Evolutionary conservation across 1,140 invertebrate genomes (phyloP).

Genomic region (Nebria ingens): DNA sequence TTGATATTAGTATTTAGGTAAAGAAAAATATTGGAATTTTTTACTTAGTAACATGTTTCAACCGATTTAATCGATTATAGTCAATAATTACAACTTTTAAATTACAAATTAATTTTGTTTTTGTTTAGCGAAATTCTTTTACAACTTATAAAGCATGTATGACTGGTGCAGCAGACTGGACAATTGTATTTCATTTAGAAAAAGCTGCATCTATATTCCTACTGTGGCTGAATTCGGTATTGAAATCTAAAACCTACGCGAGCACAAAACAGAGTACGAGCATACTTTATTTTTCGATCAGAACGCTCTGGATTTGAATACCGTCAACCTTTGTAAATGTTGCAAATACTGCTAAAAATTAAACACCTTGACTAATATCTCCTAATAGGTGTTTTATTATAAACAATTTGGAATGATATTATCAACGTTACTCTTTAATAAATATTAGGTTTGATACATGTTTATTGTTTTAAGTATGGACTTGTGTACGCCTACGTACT

Average conservation of each 20-base stretch:
- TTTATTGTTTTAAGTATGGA: slow-evolving; percentile 7
- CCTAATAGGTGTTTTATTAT: slow-evolving; percentile 3
- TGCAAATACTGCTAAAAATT: background rate
- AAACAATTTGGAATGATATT: slow-evolving; percentile 6
- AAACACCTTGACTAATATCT: too few relatives aligned
- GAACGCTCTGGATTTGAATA: background rate
- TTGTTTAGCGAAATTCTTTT: slow-evolving; percentile 7
- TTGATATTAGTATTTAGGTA: background rate
- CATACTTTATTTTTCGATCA: background rate
- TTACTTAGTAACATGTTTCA: slow-evolving; percentile 7
- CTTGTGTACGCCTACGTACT: slow-evolving; percentile 1
- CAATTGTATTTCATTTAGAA: background rate
- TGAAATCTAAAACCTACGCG: too few relatives aligned
- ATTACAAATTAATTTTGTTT: slow-evolving; percentile 5
- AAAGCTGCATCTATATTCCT: background rate
- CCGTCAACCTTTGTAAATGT: background rate
- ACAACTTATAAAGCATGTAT: slow-evolving; percentile 2
- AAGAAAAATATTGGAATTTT: background rate
- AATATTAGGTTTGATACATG: background rate
- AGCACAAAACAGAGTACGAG: too few relatives aligned
- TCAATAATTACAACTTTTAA: slow-evolving; percentile 9
- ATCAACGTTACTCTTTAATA: background rate
- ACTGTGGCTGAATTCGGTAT: too few relatives aligned
- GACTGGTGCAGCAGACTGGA: slow-evolving; percentile 2
- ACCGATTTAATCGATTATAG: slow-evolving; percentile 9